Conservation (phyloP, 2,888 invertebrate species). For the Zygogramma bicolorata region DNA sequence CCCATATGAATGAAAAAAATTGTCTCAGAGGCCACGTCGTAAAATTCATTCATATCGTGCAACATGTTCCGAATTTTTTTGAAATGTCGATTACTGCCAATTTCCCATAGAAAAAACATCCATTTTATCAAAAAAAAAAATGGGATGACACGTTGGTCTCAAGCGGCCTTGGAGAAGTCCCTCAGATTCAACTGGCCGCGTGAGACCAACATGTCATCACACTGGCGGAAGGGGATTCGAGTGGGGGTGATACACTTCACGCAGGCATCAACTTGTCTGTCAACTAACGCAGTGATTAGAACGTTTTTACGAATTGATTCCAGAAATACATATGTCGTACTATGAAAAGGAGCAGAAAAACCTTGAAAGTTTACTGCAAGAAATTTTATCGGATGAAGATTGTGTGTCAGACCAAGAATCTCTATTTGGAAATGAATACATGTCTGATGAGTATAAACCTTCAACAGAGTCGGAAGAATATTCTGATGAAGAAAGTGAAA, state of each 20-base stretch:
- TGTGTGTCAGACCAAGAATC: neutral
- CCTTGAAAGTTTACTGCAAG: neutral
- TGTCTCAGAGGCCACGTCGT: neutral
- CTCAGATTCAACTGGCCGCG: neutral
- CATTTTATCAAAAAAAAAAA: neutral
- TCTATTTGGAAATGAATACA: neutral
- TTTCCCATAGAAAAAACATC: neutral
- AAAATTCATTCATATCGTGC: neutral
- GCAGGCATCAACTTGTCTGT: neutral
- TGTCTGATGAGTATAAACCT: neutral
- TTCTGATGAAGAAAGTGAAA: neutral
- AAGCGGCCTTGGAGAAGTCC: neutral
- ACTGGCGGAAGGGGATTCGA: neutral
- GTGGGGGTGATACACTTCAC: neutral
- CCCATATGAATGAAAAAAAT: neutral
- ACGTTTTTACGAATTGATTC: neutral
- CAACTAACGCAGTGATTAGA: neutral
- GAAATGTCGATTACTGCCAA: neutral
- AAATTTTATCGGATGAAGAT: neutral
- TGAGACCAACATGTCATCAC: neutral
- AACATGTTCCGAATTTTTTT: neutral
- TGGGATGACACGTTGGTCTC: neutral
- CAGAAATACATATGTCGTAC: neutral
- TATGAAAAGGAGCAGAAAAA: neutral
- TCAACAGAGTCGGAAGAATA: neutral